Percentiles rank a stretch among this genome's conserved stretches.
These are phyloP conservation scores for Hyla sarda DNA, from an alignment of 2,113 vertebrate genomes.

Conservation along the genomic window DNA sequence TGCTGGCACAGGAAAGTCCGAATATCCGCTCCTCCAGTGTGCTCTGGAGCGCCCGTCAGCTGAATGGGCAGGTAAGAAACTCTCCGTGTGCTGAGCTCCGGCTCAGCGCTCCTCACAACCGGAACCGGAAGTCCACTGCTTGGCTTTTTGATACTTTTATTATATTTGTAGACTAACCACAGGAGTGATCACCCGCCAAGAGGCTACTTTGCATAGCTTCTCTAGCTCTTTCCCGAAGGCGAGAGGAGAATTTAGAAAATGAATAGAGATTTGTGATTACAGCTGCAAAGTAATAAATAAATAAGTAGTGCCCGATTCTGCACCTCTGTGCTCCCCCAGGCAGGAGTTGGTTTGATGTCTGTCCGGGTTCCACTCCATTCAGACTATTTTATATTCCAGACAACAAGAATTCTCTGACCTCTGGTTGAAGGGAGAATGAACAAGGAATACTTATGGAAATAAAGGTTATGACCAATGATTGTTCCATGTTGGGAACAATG, in stretches of 20 bases:
- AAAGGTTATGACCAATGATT: constrained; percentile 14
- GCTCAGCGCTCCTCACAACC: no score
- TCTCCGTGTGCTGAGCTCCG: no score
- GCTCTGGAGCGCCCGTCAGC: no score
- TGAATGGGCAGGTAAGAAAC: no score
- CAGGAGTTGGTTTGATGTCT: constrained; percentile 40
- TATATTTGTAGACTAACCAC: constrained; percentile 45
- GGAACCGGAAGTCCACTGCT: constrained; percentile 40
- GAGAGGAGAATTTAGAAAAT: constrained; percentile 38
- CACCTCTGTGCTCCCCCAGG: constrained; percentile 15
- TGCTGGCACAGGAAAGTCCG: no score
- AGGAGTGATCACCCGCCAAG: constrained; percentile 45
- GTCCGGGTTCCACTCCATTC: constrained; percentile 1
- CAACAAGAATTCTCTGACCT: constrained; percentile 43
- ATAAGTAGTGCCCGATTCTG: constrained; percentile 34
- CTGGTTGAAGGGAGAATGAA: constrained; percentile 19
- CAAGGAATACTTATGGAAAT: constrained; percentile 33
- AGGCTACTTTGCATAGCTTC: constrained; percentile 30
- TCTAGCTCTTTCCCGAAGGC: constrained; percentile 34
- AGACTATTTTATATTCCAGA: constrained; percentile 30
- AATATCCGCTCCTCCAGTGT: no score
- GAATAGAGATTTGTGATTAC: constrained; percentile 57
- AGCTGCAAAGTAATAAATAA: constrained; percentile 57
- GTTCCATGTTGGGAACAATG: constrained; percentile 18
- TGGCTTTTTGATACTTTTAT: constrained; percentile 25